Evolutionary conservation across 2,113 vertebrate genomes (phyloP).

Genomic region (Passer montanus): DNA sequence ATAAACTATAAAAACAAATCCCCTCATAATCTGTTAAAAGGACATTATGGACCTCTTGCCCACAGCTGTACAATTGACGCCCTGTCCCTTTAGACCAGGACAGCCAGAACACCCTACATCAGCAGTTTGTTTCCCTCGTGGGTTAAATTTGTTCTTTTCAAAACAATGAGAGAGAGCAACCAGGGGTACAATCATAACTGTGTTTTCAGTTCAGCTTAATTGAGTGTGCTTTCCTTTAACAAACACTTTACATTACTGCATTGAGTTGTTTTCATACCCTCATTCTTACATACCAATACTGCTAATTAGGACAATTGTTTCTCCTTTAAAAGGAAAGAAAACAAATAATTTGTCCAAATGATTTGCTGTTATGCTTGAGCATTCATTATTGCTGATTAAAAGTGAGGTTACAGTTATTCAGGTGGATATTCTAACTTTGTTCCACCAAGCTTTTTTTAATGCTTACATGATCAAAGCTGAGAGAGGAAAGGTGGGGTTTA

Average conservation of each 20-base stretch:
- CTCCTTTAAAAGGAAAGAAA: background rate
- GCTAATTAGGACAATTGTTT: background rate
- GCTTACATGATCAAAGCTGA: background rate
- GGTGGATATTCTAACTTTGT: background rate
- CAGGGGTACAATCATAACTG: background rate
- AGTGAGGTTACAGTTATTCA: background rate
- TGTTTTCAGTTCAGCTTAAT: background rate
- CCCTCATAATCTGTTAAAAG: background rate
- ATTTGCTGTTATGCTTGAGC: background rate
- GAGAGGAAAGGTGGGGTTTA: background rate
- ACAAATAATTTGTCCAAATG: background rate
- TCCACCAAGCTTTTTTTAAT: background rate
- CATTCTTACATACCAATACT: background rate
- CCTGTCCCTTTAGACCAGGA: background rate
- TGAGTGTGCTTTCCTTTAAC: background rate
- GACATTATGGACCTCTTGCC: background rate
- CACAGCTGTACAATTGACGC: fast-evolving
- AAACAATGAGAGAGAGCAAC: background rate
- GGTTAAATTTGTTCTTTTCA: background rate
- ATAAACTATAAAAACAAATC: background rate
- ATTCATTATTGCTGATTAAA: background rate
- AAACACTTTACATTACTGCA: background rate
- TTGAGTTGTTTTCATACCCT: background rate
- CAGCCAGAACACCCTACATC: background rate
- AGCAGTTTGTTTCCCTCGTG: background rate